These are phyloP conservation scores for Cynaeus angustus DNA, from an alignment of 2,888 invertebrate species.

Conservation along the genomic window DNA sequence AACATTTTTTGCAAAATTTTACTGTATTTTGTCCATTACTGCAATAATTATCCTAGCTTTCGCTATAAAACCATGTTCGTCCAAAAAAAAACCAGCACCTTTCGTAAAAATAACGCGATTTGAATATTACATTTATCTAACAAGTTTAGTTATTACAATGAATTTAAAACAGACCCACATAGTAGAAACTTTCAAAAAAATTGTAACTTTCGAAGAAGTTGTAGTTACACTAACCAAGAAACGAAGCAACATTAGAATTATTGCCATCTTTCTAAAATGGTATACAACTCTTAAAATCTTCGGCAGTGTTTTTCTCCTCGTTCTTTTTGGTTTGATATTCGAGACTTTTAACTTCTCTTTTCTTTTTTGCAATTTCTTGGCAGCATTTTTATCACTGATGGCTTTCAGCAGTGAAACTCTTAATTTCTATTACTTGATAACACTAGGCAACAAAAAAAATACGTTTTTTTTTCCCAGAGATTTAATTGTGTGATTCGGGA, in stretches of 20 bases:
- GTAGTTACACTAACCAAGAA: not conserved
- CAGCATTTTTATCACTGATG: not conserved
- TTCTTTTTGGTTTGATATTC: not conserved
- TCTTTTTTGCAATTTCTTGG: not conserved
- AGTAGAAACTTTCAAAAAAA: not conserved
- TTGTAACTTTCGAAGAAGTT: not conserved
- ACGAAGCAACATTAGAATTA: not conserved
- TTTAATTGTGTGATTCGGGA: too few species aligned
- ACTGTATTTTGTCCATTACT: too few species aligned
- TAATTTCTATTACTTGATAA: not conserved
- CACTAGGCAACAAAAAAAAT: too few species aligned
- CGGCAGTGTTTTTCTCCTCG: not conserved
- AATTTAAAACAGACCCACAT: not conserved
- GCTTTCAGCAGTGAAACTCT: not conserved
- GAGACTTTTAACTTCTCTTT: not conserved
- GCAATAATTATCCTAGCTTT: too few species aligned
- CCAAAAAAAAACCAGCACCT: not conserved
- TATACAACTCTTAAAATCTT: not conserved
- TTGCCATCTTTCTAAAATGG: not conserved
- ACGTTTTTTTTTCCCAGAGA: too few species aligned
- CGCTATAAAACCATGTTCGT: too few species aligned
- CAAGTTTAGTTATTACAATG: not conserved
- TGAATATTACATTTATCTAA: not conserved
- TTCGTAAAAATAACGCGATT: not conserved
- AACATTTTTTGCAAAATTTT: not conserved